Base-by-base conservation (phyloP, 2,113 vertebrate species). In the Cyprinodon brontotheroides region DNA sequence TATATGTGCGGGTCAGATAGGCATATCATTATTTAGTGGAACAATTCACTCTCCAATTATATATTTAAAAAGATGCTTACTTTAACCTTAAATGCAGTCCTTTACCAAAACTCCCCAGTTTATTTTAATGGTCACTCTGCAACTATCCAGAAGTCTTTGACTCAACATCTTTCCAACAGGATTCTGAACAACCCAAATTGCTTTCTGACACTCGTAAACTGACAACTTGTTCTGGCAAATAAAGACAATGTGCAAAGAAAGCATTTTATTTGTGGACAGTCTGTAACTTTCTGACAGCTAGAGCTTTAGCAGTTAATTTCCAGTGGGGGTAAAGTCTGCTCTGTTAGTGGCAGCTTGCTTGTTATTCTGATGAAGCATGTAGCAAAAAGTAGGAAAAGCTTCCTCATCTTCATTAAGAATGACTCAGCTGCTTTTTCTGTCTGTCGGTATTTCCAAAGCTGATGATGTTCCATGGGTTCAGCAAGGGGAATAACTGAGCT, bases 391-490 rank as follows among this genome's bases (percentile, higher is more conserved):
- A 59, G 83, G 87, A 74, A 89, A 91, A 88, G 85, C 91, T 89
- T 84, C 88, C 89, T 91, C 89, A 91, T 93, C 90, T 91, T 92
- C 90, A 92, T 93, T 92, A 91, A 72, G 79, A 87, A 87, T 93
- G 92, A 93, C 90, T 93, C 90, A 91, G 91, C 91, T 81, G 75
- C 76, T 88, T 93, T 92, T 91, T 87, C 79, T 68, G 70, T 71
- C 81, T 77, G 87, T 92, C 92, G 92, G 92, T 90, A 80, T 87
- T 92, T 91, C 72, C 74, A 81, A 86, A 86, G 85, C 83, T 89
- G 90, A 90, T 90, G 87, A 85, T 82, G 85, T 85, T 87, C 73
- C 76, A 77, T 86, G 72, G 68, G 74, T 57, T 57, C 80, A 81
- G 87, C 84, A 78, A 64, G 82, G 82, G 80, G 73, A 83, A 79